These are phyloP conservation scores for Cheirogaleus major DNA, from an alignment of 2,797 vertebrate genomes.

Conservation along the genomic window DNA sequence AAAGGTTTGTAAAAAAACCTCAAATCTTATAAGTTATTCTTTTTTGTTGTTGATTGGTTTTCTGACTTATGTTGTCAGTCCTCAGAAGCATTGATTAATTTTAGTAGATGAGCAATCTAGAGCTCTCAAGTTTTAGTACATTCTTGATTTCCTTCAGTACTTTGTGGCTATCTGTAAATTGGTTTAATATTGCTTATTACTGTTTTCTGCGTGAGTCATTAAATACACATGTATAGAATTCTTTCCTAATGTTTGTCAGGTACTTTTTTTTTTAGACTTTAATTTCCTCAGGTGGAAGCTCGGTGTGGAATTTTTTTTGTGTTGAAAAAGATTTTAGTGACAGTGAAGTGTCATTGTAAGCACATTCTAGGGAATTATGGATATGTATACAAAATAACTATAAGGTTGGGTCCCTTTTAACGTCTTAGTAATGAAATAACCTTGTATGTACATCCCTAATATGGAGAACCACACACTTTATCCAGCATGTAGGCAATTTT, in stretches of 20 bases:
- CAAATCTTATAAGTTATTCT: background rate
- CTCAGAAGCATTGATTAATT: constrained; percentile 8
- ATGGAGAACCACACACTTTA: background rate
- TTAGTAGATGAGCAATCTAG: background rate
- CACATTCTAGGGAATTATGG: background rate
- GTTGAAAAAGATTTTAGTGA: background rate
- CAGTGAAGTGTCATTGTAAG: background rate
- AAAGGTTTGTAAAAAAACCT: constrained; percentile 88
- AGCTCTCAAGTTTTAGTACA: background rate
- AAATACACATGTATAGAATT: background rate
- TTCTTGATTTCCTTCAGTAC: background rate
- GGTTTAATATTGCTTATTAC: background rate
- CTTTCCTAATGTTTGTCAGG: background rate
- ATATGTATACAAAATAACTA: background rate
- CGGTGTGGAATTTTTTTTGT: background rate
- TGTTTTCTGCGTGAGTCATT: background rate
- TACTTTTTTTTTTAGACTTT: background rate
- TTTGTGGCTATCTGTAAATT: background rate
- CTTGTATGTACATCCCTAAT: background rate
- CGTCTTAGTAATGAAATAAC: background rate
- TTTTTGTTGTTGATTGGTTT: constrained; percentile 15
- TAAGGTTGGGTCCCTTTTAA: background rate
- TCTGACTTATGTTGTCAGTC: background rate
- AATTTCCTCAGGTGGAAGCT: background rate
- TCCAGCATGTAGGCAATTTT: background rate